Conservation (phyloP, 1,140 invertebrate species). For the Aplysia californica region DNA sequence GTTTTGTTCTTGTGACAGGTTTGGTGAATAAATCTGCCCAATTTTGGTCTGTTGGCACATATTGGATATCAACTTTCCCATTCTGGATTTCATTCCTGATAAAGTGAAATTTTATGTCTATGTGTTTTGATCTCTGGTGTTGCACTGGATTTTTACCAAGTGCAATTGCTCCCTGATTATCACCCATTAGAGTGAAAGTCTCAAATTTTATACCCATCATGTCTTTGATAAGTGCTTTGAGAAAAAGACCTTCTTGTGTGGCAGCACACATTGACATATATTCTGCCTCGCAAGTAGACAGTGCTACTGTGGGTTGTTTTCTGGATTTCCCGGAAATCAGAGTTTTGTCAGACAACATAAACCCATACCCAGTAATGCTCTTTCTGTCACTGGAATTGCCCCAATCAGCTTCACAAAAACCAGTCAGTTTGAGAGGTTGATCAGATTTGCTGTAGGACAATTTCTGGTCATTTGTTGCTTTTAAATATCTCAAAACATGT, state of each 20-base stretch:
- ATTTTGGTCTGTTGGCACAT: neutral
- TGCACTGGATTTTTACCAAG: conserved; percentile 64
- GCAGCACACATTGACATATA: conserved; percentile 45
- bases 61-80: conserved; percentile 4
- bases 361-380: conserved; percentile 16
- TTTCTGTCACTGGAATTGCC: conserved; percentile 16
- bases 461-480: conserved; percentile 26
- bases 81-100: conserved; percentile 53
- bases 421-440: conserved; percentile 8
- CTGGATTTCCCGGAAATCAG: conserved; percentile 57
- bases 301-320: conserved; percentile 68
- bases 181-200: neutral
- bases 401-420: conserved; percentile 29
- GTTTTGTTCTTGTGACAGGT: conserved; percentile 13
- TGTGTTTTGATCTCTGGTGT: conserved; percentile 65
- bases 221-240: conserved; percentile 26
- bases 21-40: conserved; percentile 29
- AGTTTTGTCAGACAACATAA: conserved; percentile 11
- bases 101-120: conserved; percentile 62
- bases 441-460: conserved; percentile 29
- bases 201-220: conserved; percentile 4
- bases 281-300: conserved; percentile 67
- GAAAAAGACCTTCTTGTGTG: conserved; percentile 34
- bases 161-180: conserved; percentile 54
- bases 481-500: conserved; percentile 33